Evolutionary conservation across 2,113 vertebrate genomes (phyloP).

Genomic region (Onychostruthus taczanowskii): DNA sequence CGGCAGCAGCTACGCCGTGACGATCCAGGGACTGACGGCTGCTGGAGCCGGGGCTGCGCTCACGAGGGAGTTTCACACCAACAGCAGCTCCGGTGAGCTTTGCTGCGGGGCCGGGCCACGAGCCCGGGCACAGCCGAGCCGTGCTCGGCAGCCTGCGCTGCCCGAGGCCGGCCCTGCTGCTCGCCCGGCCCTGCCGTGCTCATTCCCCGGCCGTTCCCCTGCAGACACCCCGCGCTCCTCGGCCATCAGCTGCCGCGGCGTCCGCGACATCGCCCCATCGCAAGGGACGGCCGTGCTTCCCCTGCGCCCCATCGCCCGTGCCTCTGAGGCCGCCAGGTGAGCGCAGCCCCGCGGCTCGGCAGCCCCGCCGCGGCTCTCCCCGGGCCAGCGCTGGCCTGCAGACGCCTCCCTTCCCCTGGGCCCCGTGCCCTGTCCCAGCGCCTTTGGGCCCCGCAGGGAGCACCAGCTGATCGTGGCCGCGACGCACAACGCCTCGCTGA

Average conservation of each 20-base stretch:
- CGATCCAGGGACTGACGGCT: neutral
- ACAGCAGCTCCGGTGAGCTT: neutral
- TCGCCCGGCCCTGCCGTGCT: neutral
- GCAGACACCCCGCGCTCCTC: neutral
- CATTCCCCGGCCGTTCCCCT: neutral
- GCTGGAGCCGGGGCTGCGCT: neutral
- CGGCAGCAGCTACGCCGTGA: neutral
- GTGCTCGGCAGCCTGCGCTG: neutral
- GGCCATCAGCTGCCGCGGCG: too few relatives aligned
- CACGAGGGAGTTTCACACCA: neutral
- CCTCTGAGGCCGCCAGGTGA: too few relatives aligned
- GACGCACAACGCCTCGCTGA: rapidly evolving
- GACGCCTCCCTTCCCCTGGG: neutral
- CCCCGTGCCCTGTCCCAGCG: rapidly evolving
- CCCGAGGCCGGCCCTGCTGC: neutral
- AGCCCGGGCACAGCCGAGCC: neutral
- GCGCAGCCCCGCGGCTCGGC: too few relatives aligned
- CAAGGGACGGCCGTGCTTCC: too few relatives aligned
- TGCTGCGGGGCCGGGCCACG: neutral
- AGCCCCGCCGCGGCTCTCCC: too few relatives aligned
- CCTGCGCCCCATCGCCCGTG: too few relatives aligned
- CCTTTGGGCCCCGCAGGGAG: neutral
- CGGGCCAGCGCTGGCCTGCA: too few relatives aligned
- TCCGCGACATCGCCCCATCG: too few relatives aligned
- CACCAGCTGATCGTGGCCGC: neutral